Conservation (phyloP, 2,888 invertebrate species). For the Eupithecia insigniata region DNA sequence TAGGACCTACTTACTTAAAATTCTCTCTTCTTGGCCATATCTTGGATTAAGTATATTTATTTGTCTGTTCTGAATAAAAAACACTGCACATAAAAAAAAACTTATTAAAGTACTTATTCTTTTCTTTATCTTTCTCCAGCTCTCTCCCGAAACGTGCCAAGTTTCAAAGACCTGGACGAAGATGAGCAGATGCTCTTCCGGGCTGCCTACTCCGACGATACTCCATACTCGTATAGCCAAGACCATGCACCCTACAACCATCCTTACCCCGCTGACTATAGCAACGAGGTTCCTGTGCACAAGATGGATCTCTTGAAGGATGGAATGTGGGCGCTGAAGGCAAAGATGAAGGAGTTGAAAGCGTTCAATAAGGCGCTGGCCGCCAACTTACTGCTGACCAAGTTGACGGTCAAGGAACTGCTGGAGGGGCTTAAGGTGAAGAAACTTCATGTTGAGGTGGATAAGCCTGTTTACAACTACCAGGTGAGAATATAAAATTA, state of each 20-base stretch:
- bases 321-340: constrained; percentile 72
- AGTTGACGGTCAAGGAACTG: constrained; percentile 71
- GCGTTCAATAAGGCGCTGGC: constrained; percentile 73
- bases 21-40: background rate
- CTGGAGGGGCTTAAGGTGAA: constrained; percentile 58
- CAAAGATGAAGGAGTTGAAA: constrained; percentile 72
- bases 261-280: constrained; percentile 55
- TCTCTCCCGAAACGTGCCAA: constrained; percentile 59
- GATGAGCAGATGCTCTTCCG: constrained; percentile 73
- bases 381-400: constrained; percentile 70
- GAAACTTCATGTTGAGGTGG: constrained; percentile 53
- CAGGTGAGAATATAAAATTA: constrained; percentile 51
- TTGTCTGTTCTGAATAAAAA: background rate
- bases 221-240: constrained; percentile 39
- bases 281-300: constrained; percentile 58
- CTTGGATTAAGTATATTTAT: background rate
- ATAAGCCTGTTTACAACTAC: constrained; percentile 66
- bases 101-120: background rate
- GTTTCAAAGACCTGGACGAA: constrained; percentile 67
- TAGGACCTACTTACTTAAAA: no score
- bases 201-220: constrained; percentile 63
- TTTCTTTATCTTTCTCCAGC: background rate
- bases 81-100: background rate
- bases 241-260: constrained; percentile 45
- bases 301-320: constrained; percentile 75